A percentile compares a stretch with the other conserved stretches of the same genome.
phyloP scores from a whole-genome alignment of 2,113 vertebrate species.

The Apeltes quadracus region DNA sequence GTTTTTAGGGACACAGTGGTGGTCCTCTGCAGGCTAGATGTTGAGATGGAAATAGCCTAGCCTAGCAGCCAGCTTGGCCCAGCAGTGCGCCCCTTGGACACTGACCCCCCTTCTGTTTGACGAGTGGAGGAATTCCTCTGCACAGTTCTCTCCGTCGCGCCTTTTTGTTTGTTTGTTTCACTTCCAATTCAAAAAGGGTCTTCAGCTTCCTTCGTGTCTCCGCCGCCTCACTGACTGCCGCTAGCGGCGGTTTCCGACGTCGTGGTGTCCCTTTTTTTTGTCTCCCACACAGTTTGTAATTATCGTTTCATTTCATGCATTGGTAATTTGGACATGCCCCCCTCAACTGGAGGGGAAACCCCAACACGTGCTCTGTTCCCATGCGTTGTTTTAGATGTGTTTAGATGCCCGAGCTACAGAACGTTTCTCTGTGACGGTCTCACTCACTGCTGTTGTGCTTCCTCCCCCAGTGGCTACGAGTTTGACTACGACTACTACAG shows the following conservation, averaged over 20 bases:
- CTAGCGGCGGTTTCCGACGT: not conserved
- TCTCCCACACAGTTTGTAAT: slow-evolving; percentile 2
- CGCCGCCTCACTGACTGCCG: not conserved
- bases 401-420: not conserved
- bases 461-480: slow-evolving; percentile 84
- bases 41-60: too few relatives aligned
- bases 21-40: too few relatives aligned
- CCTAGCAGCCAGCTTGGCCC: too few relatives aligned
- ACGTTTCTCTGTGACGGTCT: not conserved
- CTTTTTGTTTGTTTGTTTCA: too few relatives aligned
- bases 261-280: slow-evolving; percentile 24
- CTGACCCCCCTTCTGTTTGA: too few relatives aligned
- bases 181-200: too few relatives aligned
- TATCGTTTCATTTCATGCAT: not conserved
- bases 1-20: too few relatives aligned
- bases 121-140: too few relatives aligned
- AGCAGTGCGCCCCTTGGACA: too few relatives aligned
- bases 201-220: not conserved
- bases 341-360: not conserved
- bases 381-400: slow-evolving; percentile 4
- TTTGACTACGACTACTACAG: slow-evolving; percentile 91
- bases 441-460: slow-evolving; percentile 49
- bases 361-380: not conserved
- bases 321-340: not conserved
- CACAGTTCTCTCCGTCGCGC: too few relatives aligned